Evolutionary conservation across 2,888 invertebrate species (phyloP).

Genomic region (Onthophagus sagittarius): DNA sequence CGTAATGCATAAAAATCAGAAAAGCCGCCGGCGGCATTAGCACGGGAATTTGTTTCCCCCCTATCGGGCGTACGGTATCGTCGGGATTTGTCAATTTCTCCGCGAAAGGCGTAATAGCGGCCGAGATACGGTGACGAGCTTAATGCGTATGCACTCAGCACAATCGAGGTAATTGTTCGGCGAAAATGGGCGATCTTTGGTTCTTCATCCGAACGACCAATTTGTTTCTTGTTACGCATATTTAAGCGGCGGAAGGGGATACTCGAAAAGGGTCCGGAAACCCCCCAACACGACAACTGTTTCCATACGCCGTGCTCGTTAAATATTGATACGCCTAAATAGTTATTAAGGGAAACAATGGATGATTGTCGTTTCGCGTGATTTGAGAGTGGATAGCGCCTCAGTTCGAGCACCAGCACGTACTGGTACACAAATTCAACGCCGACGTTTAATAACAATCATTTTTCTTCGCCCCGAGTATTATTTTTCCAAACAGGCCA

Average conservation of each 20-base stretch:
- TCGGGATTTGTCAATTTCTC: conserved; percentile 5
- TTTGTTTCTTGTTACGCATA: conserved; percentile 20
- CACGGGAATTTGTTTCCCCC: conserved; percentile 5
- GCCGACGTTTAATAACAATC: conserved; percentile 24
- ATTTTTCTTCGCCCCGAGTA: conserved; percentile 17
- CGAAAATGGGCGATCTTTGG: background rate
- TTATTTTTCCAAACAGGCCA: background rate
- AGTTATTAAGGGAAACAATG: conserved; percentile 41
- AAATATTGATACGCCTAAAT: conserved; percentile 39
- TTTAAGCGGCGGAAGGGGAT: background rate
- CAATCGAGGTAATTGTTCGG: background rate
- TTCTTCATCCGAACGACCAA: conserved; percentile 11
- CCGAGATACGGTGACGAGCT: background rate
- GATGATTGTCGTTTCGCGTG: conserved; percentile 44
- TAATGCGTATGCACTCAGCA: background rate
- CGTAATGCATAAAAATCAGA: conserved; percentile 14
- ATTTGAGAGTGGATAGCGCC: conserved; percentile 29
- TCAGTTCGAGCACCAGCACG: conserved; percentile 35
- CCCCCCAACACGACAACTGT: conserved; percentile 20
- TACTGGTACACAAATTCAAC: conserved; percentile 29
- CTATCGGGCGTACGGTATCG: background rate
- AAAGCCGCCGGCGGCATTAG: conserved; percentile 11
- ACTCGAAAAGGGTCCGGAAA: conserved; percentile 5
- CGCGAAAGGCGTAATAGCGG: background rate
- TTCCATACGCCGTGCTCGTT: conserved; percentile 24